Percentiles rank a stretch among this genome's conserved stretches.
Evolutionary conservation across 2,797 vertebrate genomes (phyloP).

Genomic region (Brachyalestes nurse): DNA sequence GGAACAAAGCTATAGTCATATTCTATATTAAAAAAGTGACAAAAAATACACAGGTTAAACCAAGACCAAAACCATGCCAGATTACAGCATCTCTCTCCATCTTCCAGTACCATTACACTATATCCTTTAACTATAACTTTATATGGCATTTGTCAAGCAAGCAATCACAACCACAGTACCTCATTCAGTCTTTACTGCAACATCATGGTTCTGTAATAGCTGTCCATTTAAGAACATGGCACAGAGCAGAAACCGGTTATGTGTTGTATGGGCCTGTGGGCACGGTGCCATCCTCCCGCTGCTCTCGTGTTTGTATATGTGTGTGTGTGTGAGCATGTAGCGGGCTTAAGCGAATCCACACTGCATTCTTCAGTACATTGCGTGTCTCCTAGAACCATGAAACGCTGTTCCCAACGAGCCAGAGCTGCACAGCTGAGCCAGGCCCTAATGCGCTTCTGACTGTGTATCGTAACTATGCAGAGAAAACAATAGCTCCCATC

Average conservation of each 20-base stretch:
- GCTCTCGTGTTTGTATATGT: constrained; percentile 3
- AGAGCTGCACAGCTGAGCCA: constrained; percentile 15
- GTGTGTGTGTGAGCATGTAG: constrained; percentile 3
- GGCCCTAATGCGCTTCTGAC: constrained; percentile 25
- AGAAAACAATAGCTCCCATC: constrained; percentile 54
- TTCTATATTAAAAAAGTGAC: not conserved
- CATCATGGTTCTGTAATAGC: not conserved
- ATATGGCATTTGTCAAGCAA: not conserved
- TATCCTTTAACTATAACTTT: not conserved
- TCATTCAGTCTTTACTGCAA: not conserved
- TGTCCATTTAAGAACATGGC: not conserved
- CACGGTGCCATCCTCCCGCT: not conserved
- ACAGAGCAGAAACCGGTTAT: constrained; percentile 12
- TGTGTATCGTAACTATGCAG: constrained; percentile 58
- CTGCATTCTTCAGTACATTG: constrained; percentile 44
- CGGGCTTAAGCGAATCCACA: not conserved
- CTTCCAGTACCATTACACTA: not conserved
- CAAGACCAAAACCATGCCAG: not conserved
- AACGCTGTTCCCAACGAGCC: not conserved
- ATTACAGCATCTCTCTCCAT: not conserved
- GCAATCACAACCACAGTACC: not conserved
- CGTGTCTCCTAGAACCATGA: constrained; percentile 22
- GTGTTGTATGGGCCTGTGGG: not conserved
- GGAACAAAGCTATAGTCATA: not conserved
- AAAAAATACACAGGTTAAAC: not conserved